These are phyloP conservation scores for Pangasius larnaudii DNA, from an alignment of 2,797 vertebrate species.

Conservation along the genomic window DNA sequence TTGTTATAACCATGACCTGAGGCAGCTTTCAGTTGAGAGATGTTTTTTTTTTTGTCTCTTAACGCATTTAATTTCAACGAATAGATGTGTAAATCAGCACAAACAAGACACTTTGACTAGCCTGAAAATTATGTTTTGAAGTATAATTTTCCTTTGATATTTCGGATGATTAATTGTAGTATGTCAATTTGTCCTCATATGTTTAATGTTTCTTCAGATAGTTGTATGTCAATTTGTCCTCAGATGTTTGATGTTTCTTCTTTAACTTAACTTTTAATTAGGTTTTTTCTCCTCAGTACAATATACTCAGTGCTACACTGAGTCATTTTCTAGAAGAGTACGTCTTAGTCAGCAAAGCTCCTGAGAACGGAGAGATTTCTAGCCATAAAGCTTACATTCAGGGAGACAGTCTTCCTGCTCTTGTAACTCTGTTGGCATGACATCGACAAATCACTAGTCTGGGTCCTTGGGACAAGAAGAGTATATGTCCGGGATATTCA, in stretches of 20 bases:
- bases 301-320: not conserved
- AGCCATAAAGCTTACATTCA: constrained; percentile 8
- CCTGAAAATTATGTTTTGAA: constrained; percentile 30
- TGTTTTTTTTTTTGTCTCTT: constrained; percentile 7
- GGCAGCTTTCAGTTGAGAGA: constrained; percentile 16
- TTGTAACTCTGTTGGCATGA: not conserved
- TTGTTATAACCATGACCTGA: constrained; percentile 9
- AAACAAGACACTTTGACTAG: constrained; percentile 13
- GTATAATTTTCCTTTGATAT: constrained; percentile 2
- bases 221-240: not conserved
- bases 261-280: constrained; percentile 31
- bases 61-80: constrained; percentile 9
- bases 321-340: constrained; percentile 4
- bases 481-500: not conserved
- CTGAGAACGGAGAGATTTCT: not conserved
- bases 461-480: not conserved
- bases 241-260: constrained; percentile 29
- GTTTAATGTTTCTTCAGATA: constrained; percentile 21
- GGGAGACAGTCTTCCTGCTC: not conserved
- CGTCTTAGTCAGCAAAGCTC: constrained; percentile 22
- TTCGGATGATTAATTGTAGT: constrained; percentile 25
- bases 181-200: constrained; percentile 17
- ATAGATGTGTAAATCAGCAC: constrained; percentile 20
- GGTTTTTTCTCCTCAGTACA: constrained; percentile 3
- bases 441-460: constrained; percentile 15